Evolutionary conservation across 2,888 invertebrate species (phyloP), one percentile per base, ranked within the genome.

Genomic region (Eupithecia tripunctaria): DNA sequence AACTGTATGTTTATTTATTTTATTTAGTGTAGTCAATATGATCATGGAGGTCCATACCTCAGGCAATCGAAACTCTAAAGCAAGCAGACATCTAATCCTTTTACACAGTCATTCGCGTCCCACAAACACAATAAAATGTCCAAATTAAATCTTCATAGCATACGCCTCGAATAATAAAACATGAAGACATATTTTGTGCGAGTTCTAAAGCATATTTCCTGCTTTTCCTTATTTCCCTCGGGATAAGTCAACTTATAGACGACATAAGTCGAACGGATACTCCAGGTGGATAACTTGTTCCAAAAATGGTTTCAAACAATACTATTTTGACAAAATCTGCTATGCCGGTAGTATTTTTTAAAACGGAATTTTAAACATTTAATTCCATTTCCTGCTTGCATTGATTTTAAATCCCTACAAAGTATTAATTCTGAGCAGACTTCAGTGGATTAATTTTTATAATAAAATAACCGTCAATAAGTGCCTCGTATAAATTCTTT

Each of bases 191-290:
- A 91, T 91, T 92, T 92, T 90, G 88, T 86, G 81, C 84, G 85
- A 87, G 88, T 86, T 89, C 89, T 89, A 89, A 84, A 85, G 88
- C 88, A 89, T 88, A 89, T 91, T 90, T 89, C 88, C 87, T 87
- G 89, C 90, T 89, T 90, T 89, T 83, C 87, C 90, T 92, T 94
- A 94, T 94, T 94, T 94, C 94, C 94, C 94, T 78, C 15, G 94
- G 89, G 94, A 89, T 89, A 86, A 89, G 86, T 91, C 91, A 90
- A 92, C 88, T 91, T 91, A 90, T 88, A 89, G 88, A 85, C 88
- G 88, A 90, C 90, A 91, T 91, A 91, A 91, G 91, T 92, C 89
- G 85, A 86, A 83, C 87, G 85, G 86, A 89, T 89, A 89, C 87
- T 81, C 84, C 72, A 75, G 75, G 69, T 56, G 25, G 56, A 56